Conservation (phyloP, 2,113 vertebrate species). For the Notothenia rossii region DNA sequence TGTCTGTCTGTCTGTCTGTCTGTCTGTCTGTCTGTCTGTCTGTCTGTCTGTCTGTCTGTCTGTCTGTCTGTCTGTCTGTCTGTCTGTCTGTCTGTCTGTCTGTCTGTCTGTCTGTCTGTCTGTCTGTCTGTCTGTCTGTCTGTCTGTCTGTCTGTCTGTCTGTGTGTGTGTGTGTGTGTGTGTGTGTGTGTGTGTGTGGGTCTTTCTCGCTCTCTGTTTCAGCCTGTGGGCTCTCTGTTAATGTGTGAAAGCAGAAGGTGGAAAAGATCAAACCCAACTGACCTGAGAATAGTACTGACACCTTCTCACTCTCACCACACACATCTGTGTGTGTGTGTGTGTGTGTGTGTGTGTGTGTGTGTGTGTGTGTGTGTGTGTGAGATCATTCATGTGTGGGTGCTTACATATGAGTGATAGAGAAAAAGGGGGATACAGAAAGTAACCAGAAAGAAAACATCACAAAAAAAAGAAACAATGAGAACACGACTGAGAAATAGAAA, state of each 20-base stretch:
- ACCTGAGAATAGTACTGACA: conserved; percentile 80
- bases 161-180: conserved; percentile 13
- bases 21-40: conserved; percentile 17
- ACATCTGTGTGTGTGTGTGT: conserved; percentile 4
- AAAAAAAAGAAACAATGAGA: neutral
- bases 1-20: conserved; percentile 4
- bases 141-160: conserved; percentile 3
- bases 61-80: conserved; percentile 2
- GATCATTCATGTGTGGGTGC: conserved; percentile 7
- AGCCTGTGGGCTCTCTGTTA: conserved; percentile 69
- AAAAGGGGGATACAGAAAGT: neutral
- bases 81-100: conserved; percentile 6
- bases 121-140: neutral
- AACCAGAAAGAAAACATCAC: conserved; percentile 8
- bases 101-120: no score
- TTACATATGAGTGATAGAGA: neutral
- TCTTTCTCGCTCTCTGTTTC: conserved; percentile 54
- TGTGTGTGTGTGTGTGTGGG: neutral
- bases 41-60: conserved; percentile 21
- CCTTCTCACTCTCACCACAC: conserved; percentile 70
- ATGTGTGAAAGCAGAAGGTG: conserved; percentile 82
- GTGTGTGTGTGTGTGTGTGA: conserved; percentile 1
- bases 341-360: no score
- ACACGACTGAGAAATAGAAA: conserved; percentile 24
- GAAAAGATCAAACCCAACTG: conserved; percentile 80